phyloP scores from a whole-genome alignment of 2,797 vertebrate species.

The Phataginus tricuspis region DNA sequence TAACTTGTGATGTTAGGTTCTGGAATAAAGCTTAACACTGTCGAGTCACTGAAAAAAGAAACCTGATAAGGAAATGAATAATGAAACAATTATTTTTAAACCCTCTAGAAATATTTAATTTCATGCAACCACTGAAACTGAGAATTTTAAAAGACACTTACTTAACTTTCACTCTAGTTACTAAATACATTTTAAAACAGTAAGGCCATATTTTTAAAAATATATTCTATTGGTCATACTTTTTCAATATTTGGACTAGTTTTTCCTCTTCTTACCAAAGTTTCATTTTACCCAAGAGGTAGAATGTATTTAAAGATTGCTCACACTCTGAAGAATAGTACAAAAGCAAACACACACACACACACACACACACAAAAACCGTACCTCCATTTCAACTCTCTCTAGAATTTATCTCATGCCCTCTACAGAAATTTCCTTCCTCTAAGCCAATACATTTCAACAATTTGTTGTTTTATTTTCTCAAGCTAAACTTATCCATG shows the following conservation, averaged over 20 bases:
- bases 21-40: constrained; percentile 73
- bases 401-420: background rate
- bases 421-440: background rate
- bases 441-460: constrained; percentile 18
- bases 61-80: constrained; percentile 73
- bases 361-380: too few relatives aligned
- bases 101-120: constrained; percentile 67
- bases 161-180: constrained; percentile 3
- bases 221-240: background rate
- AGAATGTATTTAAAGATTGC: constrained; percentile 1
- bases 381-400: background rate
- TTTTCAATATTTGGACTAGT: background rate
- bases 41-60: constrained; percentile 65
- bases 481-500: background rate
- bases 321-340: background rate
- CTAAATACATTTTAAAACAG: constrained; percentile 27
- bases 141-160: constrained; percentile 38
- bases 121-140: constrained; percentile 45
- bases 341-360: constrained; percentile 8
- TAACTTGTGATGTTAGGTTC: constrained; percentile 63
- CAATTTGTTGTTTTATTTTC: background rate
- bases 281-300: background rate
- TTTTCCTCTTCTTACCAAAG: background rate
- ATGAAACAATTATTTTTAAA: constrained; percentile 70
- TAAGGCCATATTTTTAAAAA: background rate